Evolutionary conservation across 2,113 vertebrate genomes (phyloP).

Genomic region (Eulemur rufifrons): DNA sequence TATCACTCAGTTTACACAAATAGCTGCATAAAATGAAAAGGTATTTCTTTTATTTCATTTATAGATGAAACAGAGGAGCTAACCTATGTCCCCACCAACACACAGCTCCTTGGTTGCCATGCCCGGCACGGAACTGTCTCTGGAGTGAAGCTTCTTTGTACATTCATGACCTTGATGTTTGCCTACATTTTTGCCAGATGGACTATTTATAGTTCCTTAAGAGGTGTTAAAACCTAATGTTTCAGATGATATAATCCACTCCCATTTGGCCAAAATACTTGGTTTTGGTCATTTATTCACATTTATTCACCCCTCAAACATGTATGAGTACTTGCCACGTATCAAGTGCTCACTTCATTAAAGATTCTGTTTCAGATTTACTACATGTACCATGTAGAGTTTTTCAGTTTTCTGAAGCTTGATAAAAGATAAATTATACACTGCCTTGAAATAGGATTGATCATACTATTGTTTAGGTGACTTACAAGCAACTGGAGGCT

Average conservation of each 20-base stretch:
- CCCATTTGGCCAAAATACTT: neutral
- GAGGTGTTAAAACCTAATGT: neutral
- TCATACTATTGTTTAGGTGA: neutral
- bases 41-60: neutral
- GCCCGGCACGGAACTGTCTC: neutral
- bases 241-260: neutral
- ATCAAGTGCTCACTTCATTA: neutral
- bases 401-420: neutral
- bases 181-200: neutral
- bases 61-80: neutral
- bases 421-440: neutral
- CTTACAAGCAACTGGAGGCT: neutral
- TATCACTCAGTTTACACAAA: neutral
- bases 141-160: neutral
- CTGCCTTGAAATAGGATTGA: constrained; percentile 20
- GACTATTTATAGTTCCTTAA: neutral
- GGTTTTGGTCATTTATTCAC: neutral
- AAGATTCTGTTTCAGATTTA: neutral
- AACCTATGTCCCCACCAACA: neutral
- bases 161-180: neutral
- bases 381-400: neutral
- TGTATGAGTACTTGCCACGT: neutral
- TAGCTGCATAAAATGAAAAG: neutral
- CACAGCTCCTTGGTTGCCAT: neutral
- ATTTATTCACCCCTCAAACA: constrained; percentile 8